Conservation (phyloP, 2,888 invertebrate species). For the Ichneumon xanthorius region DNA sequence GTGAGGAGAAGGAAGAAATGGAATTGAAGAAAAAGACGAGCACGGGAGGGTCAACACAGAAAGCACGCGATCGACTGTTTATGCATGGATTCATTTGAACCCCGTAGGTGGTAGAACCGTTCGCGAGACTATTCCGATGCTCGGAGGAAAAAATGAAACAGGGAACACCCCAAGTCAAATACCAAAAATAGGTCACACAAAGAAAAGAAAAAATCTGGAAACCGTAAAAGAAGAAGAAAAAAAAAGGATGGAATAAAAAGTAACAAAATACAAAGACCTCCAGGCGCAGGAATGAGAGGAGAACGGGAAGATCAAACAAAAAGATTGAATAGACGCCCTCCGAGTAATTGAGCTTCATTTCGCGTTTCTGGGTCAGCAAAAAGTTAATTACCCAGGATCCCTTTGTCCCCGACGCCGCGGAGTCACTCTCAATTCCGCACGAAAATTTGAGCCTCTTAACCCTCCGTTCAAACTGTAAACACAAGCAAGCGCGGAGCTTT, state of each 20-base stretch:
- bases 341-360: constrained; percentile 62
- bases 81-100: neutral
- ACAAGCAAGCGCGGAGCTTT: constrained; percentile 69
- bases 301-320: neutral
- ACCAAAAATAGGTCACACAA: neutral
- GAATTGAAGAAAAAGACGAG: neutral
- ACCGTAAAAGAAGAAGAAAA: constrained; percentile 18
- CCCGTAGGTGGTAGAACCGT: neutral
- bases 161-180: neutral
- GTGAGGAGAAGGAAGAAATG: neutral
- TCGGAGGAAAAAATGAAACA: neutral
- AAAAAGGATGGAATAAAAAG: neutral
- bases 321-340: constrained; percentile 17
- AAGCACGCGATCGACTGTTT: neutral
- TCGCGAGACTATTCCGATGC: neutral
- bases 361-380: constrained; percentile 74
- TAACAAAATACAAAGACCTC: constrained; percentile 1
- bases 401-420: constrained; percentile 17
- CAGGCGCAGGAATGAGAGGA: neutral
- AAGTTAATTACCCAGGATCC: constrained; percentile 17
- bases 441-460: constrained; percentile 73
- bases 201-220: constrained; percentile 1
- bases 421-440: constrained; percentile 1
- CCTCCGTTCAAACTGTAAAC: constrained; percentile 75
- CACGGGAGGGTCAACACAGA: neutral